Evolutionary conservation across 2,888 invertebrate species (phyloP), one percentile per base, ranked within the genome.

Genomic region (Frankliniella intonsa): DNA sequence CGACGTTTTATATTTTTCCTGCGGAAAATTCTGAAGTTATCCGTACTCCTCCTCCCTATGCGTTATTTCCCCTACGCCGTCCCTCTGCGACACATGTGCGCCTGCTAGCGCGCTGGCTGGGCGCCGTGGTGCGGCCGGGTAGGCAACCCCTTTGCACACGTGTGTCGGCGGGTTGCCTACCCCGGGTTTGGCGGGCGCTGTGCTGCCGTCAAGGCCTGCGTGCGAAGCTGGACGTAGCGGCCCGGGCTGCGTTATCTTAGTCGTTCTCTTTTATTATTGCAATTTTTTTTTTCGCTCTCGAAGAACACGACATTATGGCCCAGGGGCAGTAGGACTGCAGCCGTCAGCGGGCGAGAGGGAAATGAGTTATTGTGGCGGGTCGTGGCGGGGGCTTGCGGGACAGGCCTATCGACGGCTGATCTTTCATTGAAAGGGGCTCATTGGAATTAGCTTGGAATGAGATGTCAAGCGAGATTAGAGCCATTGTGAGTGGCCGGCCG

Each of bases 381-480:
- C n/a, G n/a, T n/a, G 38, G 38, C 38, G 38, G 38, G 38, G 38
- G 38, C 38, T 38, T 38, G 38, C 38, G 38, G 38, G 38, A 38
- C 38, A 38, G 38, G 38, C 22, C 69, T 76, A 76, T 76, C 69
- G 25, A 25, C 12, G 22, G 69, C n/a, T 76, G 69, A 76, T 76
- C 69, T 25, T 76, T 76, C 69, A 76, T 76, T 76, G 69, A 76
- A 76, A 76, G 69, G 69, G 69, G 69, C 69, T 76, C 69, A 76
- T 76, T 76, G 69, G 69, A 76, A 76, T 76, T 76, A 76, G 69
- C 69, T 62, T n/a, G 62, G 69, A 76, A 76, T 76, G 69, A 76
- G 69, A 76, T 76, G 69, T 76, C 69, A 76, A 76, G 69, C 69
- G 22, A 76, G 69, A 76, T 76, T 76, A 76, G 69, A 22, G 69